Evolutionary conservation across 2,113 vertebrate genomes (phyloP).

Genomic region (Lepisosteus oculatus): DNA sequence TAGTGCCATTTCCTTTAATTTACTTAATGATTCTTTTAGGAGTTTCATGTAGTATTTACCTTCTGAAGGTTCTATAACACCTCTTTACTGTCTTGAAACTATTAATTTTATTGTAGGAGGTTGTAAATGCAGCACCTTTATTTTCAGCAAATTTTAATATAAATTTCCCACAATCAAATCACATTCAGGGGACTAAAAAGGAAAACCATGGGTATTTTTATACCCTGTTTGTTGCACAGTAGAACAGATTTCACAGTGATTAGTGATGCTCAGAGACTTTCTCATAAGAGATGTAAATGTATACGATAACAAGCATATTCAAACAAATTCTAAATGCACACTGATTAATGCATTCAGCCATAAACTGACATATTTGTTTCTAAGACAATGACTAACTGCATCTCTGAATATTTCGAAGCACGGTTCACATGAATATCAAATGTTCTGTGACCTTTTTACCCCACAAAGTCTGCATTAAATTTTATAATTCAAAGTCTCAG

Average conservation of each 20-base stretch:
- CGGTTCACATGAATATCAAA: constrained; percentile 20
- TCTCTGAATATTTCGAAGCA: constrained; percentile 16
- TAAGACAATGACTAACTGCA: constrained; percentile 12
- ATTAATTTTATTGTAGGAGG: no score
- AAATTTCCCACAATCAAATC: constrained; percentile 3
- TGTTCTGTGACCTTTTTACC: constrained; percentile 7
- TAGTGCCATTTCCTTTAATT: no score
- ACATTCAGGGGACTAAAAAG: no score
- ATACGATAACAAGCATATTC: constrained; percentile 3
- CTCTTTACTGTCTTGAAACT: no score
- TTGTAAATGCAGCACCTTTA: not conserved
- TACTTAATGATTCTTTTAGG: no score
- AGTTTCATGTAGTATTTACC: no score
- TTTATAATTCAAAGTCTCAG: not conserved
- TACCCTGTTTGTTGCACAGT: not conserved
- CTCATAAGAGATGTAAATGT: constrained; percentile 9
- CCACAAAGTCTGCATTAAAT: constrained; percentile 6
- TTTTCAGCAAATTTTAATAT: not conserved
- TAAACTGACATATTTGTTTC: constrained; percentile 18
- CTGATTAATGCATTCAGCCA: constrained; percentile 6
- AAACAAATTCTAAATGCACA: not conserved
- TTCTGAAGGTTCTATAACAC: no score
- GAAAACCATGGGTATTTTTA: not conserved
- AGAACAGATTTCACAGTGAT: not conserved
- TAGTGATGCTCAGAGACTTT: not conserved